phyloP scores from a whole-genome alignment of 1,140 invertebrate genomes.

The Homarus americanus region DNA sequence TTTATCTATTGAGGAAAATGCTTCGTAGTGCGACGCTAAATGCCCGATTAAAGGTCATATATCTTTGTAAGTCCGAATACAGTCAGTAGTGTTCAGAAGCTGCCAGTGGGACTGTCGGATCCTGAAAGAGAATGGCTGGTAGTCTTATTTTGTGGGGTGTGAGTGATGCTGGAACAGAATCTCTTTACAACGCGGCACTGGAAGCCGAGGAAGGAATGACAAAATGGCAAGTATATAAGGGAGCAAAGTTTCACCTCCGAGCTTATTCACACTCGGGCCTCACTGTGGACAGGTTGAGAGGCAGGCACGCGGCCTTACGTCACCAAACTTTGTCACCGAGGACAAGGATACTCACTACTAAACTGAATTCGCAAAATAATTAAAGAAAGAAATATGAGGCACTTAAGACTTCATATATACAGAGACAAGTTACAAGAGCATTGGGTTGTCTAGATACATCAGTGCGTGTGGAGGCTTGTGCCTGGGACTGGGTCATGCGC shows the following conservation, averaged over 20 bases:
- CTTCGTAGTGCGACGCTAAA: neutral
- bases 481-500: conserved; percentile 29
- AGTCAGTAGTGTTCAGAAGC: neutral
- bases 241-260: conserved; percentile 69
- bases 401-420: conserved; percentile 9
- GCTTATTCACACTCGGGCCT: conserved; percentile 69
- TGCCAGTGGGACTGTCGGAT: neutral
- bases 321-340: conserved; percentile 1
- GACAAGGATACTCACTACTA: neutral
- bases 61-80: neutral
- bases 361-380: conserved; percentile 14
- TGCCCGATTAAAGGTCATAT: too few species aligned
- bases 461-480: conserved; percentile 26
- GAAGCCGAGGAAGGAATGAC: conserved; percentile 75
- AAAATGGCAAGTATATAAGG: conserved; percentile 76
- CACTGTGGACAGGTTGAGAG: conserved; percentile 8
- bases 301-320: neutral
- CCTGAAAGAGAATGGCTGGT: neutral
- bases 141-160: conserved; percentile 15
- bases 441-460: neutral
- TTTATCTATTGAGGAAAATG: neutral
- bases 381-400: neutral
- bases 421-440: neutral
- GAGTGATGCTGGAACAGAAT: conserved; percentile 57
- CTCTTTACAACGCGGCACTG: conserved; percentile 68